Percentiles rank a stretch among this genome's conserved stretches.
These are phyloP conservation scores for Hemicordylus capensis DNA, from an alignment of 2,113 vertebrate species.

Conservation along the genomic window DNA sequence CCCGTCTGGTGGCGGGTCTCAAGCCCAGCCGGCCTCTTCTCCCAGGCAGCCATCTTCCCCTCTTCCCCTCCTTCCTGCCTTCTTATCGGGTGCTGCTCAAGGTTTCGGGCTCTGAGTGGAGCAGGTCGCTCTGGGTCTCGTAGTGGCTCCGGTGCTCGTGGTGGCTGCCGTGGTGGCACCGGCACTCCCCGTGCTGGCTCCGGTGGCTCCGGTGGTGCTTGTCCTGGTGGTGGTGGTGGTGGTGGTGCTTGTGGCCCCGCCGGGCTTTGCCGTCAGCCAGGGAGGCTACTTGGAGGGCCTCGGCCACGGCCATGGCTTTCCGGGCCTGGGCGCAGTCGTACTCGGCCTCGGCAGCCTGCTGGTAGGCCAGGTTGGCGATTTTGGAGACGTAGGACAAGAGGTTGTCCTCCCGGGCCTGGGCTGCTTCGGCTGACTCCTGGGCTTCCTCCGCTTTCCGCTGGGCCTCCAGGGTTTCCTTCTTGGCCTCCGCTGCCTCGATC, in stretches of 20 bases:
- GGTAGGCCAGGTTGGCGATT: constrained; percentile 13
- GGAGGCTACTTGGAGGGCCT: background rate
- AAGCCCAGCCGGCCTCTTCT: background rate
- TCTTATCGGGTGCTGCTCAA: constrained; percentile 24
- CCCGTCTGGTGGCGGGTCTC: too few relatives aligned
- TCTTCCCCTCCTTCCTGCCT: background rate
- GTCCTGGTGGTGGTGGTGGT: background rate
- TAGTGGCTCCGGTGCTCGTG: background rate
- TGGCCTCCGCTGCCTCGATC: constrained; percentile 22
- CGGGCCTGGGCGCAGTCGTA: constrained; percentile 11
- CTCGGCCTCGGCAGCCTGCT: constrained; percentile 21
- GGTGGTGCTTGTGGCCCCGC: background rate
- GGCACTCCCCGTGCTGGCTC: background rate
- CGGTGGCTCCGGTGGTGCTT: constrained; percentile 8
- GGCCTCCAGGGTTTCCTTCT: constrained; percentile 30
- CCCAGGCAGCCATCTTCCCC: background rate
- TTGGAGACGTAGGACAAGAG: constrained; percentile 19
- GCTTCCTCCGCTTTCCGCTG: background rate
- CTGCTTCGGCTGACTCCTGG: background rate
- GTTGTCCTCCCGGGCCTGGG: constrained; percentile 12
- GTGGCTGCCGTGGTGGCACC: background rate
- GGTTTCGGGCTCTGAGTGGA: constrained; percentile 3
- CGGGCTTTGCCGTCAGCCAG: background rate
- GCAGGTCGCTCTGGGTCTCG: background rate
- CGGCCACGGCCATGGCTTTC: background rate